Evolutionary conservation across 1,140 invertebrate genomes (phyloP).

Genomic region (Neodiprion lecontei): DNA sequence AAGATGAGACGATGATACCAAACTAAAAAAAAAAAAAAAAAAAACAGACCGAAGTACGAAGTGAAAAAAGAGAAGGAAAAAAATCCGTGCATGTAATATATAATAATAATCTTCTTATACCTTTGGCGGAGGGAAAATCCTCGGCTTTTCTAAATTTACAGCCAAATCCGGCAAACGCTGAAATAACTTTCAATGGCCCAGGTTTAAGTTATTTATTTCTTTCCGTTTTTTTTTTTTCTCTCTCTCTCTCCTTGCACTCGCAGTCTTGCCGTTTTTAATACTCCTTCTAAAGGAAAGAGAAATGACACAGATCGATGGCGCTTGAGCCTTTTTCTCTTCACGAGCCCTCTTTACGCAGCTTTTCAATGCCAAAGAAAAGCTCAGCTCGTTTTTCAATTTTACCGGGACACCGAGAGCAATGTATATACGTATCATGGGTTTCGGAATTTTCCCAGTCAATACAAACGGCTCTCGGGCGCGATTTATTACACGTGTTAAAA

Average conservation of each 20-base stretch:
- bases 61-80: neutral
- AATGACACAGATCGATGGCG: constrained; percentile 2
- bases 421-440: no score
- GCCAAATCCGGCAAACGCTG: neutral
- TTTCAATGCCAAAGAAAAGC: constrained; percentile 9
- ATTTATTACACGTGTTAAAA: no score
- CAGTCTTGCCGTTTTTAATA: constrained; percentile 10
- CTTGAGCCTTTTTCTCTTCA: neutral
- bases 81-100: neutral
- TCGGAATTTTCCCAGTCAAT: no score
- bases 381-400: constrained; percentile 13
- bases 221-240: constrained; percentile 16
- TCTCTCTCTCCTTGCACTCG: constrained; percentile 17
- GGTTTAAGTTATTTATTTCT: neutral
- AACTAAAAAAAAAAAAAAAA: no score
- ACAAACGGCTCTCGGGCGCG: no score
- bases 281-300: neutral
- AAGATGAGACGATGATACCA: no score
- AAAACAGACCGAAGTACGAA: no score
- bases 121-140: neutral
- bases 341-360: neutral
- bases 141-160: neutral
- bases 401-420: no score
- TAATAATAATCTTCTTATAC: neutral
- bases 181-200: neutral